Conservation (phyloP, 2,113 vertebrate species). For the Chionodraco myersi region DNA sequence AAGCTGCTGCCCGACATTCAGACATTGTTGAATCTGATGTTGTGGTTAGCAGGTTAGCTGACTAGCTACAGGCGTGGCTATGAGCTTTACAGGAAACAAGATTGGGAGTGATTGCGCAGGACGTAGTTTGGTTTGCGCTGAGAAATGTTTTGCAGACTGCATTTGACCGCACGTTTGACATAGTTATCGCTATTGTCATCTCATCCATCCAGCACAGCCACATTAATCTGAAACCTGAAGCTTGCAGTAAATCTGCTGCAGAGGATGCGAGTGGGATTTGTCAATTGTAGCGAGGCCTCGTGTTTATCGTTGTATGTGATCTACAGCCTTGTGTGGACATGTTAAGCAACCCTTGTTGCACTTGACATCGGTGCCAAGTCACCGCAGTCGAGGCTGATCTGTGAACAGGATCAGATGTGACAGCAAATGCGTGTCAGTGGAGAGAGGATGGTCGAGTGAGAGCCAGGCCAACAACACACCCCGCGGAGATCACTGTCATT, state of each 20-base stretch:
- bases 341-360: conserved; percentile 43
- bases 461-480: neutral
- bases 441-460: neutral
- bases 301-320: conserved; percentile 47
- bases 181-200: neutral
- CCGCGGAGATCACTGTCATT: neutral
- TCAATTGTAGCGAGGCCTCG: conserved; percentile 53
- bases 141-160: conserved; percentile 27
- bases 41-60: conserved; percentile 63
- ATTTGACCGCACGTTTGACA: conserved; percentile 8
- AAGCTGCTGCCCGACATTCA: neutral
- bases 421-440: conserved; percentile 11
- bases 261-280: conserved; percentile 47
- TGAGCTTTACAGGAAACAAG: conserved; percentile 78
- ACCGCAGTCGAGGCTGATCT: conserved; percentile 8
- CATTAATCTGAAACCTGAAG: neutral
- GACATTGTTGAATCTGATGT: neutral
- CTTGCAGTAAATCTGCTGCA: conserved; percentile 54
- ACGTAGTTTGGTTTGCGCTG: conserved; percentile 36
- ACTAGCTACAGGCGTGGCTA: conserved; percentile 82
- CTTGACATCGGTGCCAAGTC: conserved; percentile 36
- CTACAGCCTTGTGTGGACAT: conserved; percentile 40
- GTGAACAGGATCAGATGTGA: conserved; percentile 27
- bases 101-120: conserved; percentile 72
- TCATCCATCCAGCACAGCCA: neutral